phyloP scores from a whole-genome alignment of 2,888 invertebrate species.

The Geophilus truncorum region DNA sequence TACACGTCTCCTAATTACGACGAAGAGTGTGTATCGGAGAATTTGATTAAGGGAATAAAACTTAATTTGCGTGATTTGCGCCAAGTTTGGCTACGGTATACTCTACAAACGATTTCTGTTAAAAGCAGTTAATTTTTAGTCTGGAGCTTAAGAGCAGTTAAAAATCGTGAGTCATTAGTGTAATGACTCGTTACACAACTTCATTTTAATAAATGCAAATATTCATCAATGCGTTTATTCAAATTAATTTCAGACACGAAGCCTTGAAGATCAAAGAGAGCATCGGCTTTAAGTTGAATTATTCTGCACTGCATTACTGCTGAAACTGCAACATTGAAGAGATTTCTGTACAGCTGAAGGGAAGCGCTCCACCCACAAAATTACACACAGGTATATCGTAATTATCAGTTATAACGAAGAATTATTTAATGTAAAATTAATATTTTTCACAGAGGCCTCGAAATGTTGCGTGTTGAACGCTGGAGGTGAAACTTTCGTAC shows the following conservation, averaged over 20 bases:
- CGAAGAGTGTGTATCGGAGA: neutral
- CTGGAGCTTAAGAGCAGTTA: no score
- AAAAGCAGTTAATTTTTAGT: no score
- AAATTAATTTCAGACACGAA: neutral
- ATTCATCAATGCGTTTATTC: no score
- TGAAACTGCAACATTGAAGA: neutral
- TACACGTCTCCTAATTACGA: neutral
- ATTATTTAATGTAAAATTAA: neutral
- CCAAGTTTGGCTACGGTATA: no score
- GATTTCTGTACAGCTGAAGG: neutral
- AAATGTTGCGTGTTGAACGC: no score
- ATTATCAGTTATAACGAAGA: neutral
- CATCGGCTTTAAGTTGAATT: neutral
- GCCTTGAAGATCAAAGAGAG: no score
- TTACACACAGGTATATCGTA: neutral
- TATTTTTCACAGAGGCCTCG: neutral
- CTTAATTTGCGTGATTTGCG: no score
- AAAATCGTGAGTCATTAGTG: no score
- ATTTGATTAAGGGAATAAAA: neutral
- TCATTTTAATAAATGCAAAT: neutral
- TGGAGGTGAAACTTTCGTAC: no score
- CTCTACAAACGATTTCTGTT: no score
- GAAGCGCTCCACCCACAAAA: neutral
- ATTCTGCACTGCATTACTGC: no score
- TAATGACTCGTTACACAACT: no score